A percentile compares a stretch with the other conserved stretches of the same genome.
Conservation (phyloP, 2,113 vertebrate species). For the Nannospalax galili region DNA sequence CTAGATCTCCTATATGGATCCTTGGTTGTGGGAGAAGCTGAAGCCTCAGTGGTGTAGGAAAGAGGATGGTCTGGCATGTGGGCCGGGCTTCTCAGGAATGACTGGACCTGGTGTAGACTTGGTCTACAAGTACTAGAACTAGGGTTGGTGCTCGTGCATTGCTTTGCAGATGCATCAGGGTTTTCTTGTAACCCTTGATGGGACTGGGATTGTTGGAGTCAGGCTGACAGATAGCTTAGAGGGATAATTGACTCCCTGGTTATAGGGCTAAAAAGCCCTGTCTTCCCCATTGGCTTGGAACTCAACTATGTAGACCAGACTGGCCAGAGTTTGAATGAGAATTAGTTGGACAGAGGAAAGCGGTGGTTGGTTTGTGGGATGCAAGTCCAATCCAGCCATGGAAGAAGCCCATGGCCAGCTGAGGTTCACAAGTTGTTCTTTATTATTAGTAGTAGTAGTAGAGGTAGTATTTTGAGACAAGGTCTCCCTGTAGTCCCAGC, state of each 20-base stretch:
- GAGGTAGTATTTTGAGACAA: background rate
- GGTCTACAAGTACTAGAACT: background rate
- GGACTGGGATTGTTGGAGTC: background rate
- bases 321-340: background rate
- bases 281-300: no score
- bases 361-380: background rate
- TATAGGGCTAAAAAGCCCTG: no score
- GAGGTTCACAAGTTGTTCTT: background rate
- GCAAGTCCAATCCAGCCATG: background rate
- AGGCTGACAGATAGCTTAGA: background rate
- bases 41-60: background rate
- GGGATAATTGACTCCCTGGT: background rate
- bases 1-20: background rate
- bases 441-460: no score
- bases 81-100: background rate
- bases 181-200: background rate
- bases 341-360: background rate
- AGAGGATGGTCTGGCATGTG: background rate
- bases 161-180: background rate
- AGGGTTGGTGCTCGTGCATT: background rate
- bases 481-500: no score
- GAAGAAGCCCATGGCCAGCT: background rate
- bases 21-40: background rate
- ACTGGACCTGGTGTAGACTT: background rate
- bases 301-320: no score